Conservation (phyloP, 2,888 invertebrate species). For the Zelleria hepariella region DNA sequence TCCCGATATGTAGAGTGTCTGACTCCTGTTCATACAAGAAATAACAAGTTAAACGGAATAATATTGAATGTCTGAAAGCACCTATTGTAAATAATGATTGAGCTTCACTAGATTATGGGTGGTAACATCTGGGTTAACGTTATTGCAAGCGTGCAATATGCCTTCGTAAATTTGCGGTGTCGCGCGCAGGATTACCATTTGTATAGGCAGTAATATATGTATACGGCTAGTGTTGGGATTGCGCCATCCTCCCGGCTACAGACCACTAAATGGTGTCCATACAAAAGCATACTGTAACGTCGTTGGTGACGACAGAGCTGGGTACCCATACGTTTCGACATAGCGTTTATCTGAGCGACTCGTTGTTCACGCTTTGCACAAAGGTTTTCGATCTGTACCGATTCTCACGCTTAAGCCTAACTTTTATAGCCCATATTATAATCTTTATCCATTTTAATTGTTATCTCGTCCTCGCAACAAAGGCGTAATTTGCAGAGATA, state of each 20-base stretch:
- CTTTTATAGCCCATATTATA: neutral
- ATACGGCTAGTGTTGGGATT: constrained; percentile 1
- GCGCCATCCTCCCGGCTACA: constrained; percentile 14
- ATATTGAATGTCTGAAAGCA: neutral
- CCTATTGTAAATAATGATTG: neutral
- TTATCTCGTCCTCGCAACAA: neutral
- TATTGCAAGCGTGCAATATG: neutral
- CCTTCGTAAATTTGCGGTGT: neutral
- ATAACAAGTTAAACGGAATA: too few species aligned
- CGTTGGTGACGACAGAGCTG: constrained; percentile 34
- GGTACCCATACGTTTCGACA: constrained; percentile 38
- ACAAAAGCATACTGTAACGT: constrained; percentile 34
- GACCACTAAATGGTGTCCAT: constrained; percentile 25
- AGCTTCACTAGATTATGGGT: neutral
- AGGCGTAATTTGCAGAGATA: neutral
- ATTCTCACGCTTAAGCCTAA: constrained; percentile 31
- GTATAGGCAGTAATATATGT: neutral
- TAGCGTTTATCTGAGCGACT: constrained; percentile 38
- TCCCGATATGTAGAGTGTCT: constrained; percentile 91
- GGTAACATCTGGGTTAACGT: neutral
- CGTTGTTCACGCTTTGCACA: constrained; percentile 43
- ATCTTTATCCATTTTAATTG: neutral
- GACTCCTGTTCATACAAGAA: too few species aligned
- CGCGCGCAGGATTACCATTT: constrained; percentile 1
- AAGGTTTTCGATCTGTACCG: constrained; percentile 25